Conservation (phyloP, 1,140 invertebrate genomes). For the Papilio xuthus region DNA sequence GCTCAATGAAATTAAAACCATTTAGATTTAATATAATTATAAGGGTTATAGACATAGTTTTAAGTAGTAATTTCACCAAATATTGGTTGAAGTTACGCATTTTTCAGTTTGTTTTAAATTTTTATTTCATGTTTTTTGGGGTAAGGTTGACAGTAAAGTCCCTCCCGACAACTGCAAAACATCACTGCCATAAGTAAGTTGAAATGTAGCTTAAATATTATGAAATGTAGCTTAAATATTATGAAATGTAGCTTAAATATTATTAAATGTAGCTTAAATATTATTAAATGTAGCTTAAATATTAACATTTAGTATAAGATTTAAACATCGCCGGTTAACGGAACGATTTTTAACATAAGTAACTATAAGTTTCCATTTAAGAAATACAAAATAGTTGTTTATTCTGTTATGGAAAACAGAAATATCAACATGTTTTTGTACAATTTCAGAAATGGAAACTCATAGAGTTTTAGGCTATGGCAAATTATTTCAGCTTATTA, state of each 20-base stretch:
- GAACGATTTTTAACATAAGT: conserved; percentile 7
- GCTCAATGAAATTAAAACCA: conserved; percentile 3
- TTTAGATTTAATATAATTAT: conserved; percentile 1
- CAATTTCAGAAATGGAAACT: neutral
- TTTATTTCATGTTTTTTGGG: conserved; percentile 60
- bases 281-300: too few species aligned
- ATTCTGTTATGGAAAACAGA: neutral
- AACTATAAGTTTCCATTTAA: neutral
- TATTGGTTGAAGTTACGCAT: conserved; percentile 6
- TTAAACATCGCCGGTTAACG: neutral
- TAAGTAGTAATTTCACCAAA: conserved; percentile 1
- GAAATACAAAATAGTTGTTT: neutral
- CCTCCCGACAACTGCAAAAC: conserved; percentile 74
- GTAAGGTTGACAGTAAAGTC: conserved; percentile 64
- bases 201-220: conserved; percentile 65
- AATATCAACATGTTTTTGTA: neutral
- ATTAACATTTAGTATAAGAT: too few species aligned
- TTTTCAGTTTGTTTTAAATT: conserved; percentile 50
- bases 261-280: too few species aligned
- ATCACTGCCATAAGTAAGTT: conserved; percentile 77
- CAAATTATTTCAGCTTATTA: neutral
- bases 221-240: too few species aligned
- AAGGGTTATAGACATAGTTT: neutral
- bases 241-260: too few species aligned
- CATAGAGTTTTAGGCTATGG: neutral